Evolutionary conservation across 2,113 vertebrate species (phyloP).

Genomic region (Phrynocephalus versicolor): DNA sequence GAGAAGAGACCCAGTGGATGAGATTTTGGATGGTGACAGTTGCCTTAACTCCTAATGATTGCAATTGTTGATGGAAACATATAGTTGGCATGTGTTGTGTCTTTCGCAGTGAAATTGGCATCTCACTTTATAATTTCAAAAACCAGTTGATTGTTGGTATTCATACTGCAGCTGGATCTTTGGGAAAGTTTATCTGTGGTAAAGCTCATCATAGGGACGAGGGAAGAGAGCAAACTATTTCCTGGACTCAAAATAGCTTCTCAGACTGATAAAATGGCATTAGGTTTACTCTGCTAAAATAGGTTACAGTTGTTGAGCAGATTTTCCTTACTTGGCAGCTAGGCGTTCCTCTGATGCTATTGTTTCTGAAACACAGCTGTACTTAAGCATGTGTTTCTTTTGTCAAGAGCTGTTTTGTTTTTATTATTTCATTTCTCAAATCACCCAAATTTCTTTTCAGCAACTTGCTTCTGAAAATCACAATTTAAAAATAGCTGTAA

Average conservation of each 20-base stretch:
- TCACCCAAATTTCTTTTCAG: background rate
- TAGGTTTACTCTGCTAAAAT: slow-evolving; percentile 25
- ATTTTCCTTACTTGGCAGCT: background rate
- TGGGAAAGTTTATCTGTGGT: slow-evolving; percentile 9
- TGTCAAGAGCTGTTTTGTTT: background rate
- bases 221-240: background rate
- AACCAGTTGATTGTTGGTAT: slow-evolving; percentile 3
- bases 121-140: slow-evolving; percentile 22
- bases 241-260: slow-evolving; percentile 11
- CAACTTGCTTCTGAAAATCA: background rate
- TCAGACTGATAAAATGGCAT: background rate
- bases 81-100: background rate
- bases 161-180: background rate
- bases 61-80: background rate
- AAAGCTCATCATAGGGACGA: slow-evolving; percentile 24
- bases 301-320: background rate
- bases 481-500: background rate
- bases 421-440: background rate
- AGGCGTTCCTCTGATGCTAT: background rate
- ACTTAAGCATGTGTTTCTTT: background rate
- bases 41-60: background rate
- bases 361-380: background rate
- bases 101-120: slow-evolving; percentile 7
- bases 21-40: background rate
- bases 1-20: background rate